Evolutionary conservation across 1,140 invertebrate species (phyloP).

Genomic region (Manduca sexta): DNA sequence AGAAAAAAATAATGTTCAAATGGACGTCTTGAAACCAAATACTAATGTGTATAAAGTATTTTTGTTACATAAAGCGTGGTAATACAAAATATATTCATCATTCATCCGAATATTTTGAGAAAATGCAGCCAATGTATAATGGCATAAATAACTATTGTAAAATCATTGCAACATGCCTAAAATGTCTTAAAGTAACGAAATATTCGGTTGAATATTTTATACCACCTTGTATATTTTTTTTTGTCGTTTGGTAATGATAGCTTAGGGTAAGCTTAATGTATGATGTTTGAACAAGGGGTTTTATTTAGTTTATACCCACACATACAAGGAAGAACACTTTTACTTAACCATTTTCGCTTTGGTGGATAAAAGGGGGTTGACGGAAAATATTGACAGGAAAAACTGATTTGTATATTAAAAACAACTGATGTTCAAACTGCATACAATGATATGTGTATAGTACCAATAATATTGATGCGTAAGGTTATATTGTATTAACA

Average conservation of each 20-base stretch:
- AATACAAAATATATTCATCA: neutral
- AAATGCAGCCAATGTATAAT: too few relatives aligned
- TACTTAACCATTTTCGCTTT: too few relatives aligned
- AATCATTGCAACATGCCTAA: too few relatives aligned
- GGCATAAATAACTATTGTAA: too few relatives aligned
- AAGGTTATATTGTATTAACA: constrained; percentile 1
- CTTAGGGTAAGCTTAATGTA: constrained; percentile 25
- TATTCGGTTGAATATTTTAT: too few relatives aligned
- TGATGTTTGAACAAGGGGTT: constrained; percentile 8
- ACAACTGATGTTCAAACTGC: neutral
- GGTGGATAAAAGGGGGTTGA: too few relatives aligned
- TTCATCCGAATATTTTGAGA: too few relatives aligned
- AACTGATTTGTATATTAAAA: too few relatives aligned
- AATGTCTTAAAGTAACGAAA: too few relatives aligned
- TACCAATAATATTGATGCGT: neutral
- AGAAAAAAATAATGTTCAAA: constrained; percentile 6
- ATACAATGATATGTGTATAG: neutral
- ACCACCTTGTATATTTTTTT: constrained; percentile 21
- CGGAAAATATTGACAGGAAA: too few relatives aligned
- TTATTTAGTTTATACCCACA: too few relatives aligned
- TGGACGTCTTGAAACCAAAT: constrained; percentile 52
- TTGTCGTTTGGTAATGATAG: constrained; percentile 26
- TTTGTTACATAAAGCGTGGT: constrained; percentile 19
- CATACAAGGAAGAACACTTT: too few relatives aligned
- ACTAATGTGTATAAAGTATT: constrained; percentile 46